Base-by-base conservation (phyloP, 2,797 vertebrate genomes). In the Thripadectes ignobilis region DNA sequence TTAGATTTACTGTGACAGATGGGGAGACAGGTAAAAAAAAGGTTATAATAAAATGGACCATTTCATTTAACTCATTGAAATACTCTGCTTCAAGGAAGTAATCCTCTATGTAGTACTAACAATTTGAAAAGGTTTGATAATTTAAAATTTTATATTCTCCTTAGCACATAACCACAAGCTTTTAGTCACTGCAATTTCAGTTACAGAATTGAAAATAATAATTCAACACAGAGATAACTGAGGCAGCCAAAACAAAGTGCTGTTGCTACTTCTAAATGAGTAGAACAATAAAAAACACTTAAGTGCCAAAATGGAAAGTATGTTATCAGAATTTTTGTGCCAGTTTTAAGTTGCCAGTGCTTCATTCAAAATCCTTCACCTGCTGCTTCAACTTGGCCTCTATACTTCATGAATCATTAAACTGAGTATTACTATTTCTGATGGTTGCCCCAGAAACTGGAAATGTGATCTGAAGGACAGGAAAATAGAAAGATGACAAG, bases 1-100 rank as follows among this genome's bases (percentile, higher is more conserved):
- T 96, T 93, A 57, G 67, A 88, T 80, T 95, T 93, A 76, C 62
- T 19, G 49, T 45, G 71, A 85, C 94, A 95, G 96, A 95, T 96
- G 80, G 88, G 54, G n/a, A 90, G 24, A 92, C 13, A 82, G 46
- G 66, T 81, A 74, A 68, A 83, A 90, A 46, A 73, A 27, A 12
- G 65, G 36, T 30, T 83, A 76, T 26, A 38, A 86, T 75, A 91
- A 85, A 92, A 88, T 15, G 24, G 38, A 71, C 30, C 55, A 36
- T 87, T 88, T 88, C 54, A 72, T 82, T 87, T 78, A 92, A 87
- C 36, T 90, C 83, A 79, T 74, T 92, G 92, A 86, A 85, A 92
- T 46, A 78, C 16, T 76, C n/a, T 59, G 48, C 20, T 4, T 78
- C 59, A 52, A 39, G n/a, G 93, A 80, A 84, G 82, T 54, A 88